These are phyloP conservation scores for Ariolimax columbianus DNA, from an alignment of 2,888 invertebrate genomes.

Conservation along the genomic window DNA sequence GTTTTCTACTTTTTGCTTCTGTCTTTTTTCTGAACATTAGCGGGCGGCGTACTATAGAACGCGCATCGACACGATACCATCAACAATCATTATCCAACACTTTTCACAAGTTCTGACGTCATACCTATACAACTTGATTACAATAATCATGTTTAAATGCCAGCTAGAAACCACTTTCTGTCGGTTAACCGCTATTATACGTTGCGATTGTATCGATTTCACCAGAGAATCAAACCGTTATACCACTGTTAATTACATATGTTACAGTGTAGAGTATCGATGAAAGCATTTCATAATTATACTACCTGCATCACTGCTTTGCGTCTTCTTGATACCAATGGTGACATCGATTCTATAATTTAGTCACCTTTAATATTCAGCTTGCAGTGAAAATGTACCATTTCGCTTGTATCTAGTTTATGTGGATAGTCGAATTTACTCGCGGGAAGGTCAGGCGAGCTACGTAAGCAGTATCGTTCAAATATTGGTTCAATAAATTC, in stretches of 20 bases:
- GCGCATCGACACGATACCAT: not conserved
- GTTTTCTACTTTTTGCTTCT: no score
- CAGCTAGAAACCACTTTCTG: not conserved
- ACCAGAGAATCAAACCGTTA: not conserved
- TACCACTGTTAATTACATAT: not conserved
- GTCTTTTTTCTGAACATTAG: not conserved
- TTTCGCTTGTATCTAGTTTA: no score
- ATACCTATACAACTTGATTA: not conserved
- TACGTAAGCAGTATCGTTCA: no score
- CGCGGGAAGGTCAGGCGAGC: no score
- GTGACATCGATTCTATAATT: not conserved
- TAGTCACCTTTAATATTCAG: not conserved
- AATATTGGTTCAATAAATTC: no score
- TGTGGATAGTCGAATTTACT: no score
- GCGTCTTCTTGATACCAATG: not conserved
- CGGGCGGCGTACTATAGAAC: no score
- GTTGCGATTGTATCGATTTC: not conserved
- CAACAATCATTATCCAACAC: not conserved
- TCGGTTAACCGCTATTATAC: not conserved
- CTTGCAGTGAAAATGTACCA: no score
- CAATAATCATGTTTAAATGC: not conserved
- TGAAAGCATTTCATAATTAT: not conserved
- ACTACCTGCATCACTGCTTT: not conserved
- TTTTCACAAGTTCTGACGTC: not conserved
- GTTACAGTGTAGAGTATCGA: not conserved